These are phyloP conservation scores for Motacilla alba DNA, from an alignment of 2,113 vertebrate genomes.

Conservation along the genomic window DNA sequence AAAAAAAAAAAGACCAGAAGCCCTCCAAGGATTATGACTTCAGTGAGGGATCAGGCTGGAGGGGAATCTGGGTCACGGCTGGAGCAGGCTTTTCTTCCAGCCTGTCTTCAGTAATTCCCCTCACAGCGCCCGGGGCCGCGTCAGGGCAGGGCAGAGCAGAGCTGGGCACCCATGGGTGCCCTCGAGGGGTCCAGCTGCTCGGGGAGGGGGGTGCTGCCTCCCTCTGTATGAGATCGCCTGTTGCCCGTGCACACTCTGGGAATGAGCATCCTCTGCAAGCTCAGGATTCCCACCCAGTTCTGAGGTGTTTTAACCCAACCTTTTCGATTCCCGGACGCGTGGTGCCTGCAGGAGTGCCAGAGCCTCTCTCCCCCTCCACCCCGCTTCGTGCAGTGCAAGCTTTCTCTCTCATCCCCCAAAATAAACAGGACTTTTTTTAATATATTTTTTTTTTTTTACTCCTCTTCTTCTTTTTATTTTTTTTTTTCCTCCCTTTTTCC, in stretches of 20 bases:
- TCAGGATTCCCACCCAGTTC: neutral
- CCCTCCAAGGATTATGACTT: constrained; percentile 46
- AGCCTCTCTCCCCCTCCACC: neutral
- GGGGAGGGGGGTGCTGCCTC: neutral
- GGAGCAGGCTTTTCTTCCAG: constrained; percentile 29
- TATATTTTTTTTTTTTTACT: neutral
- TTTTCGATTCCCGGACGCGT: fast-evolving
- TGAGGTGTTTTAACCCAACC: neutral
- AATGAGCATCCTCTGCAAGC: neutral
- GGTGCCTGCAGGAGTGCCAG: neutral
- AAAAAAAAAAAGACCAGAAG: constrained; percentile 8
- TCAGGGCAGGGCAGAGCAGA: neutral
- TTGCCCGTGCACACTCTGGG: neutral
- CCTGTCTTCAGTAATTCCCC: constrained; percentile 12
- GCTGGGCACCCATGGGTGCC: neutral
- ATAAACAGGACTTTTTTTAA: neutral
- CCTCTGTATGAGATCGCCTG: fast-evolving
- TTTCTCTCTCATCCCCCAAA: constrained; percentile 35
- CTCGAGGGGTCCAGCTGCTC: neutral
- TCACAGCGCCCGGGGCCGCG: neutral
- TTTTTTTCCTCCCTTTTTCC: constrained; percentile 25
- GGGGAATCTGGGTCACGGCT: constrained; percentile 55
- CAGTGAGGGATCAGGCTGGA: constrained; percentile 38
- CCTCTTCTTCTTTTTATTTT: neutral
- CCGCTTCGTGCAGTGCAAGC: neutral